Conservation (phyloP, 2,113 vertebrate species). For the Dolichotis patagonum region DNA sequence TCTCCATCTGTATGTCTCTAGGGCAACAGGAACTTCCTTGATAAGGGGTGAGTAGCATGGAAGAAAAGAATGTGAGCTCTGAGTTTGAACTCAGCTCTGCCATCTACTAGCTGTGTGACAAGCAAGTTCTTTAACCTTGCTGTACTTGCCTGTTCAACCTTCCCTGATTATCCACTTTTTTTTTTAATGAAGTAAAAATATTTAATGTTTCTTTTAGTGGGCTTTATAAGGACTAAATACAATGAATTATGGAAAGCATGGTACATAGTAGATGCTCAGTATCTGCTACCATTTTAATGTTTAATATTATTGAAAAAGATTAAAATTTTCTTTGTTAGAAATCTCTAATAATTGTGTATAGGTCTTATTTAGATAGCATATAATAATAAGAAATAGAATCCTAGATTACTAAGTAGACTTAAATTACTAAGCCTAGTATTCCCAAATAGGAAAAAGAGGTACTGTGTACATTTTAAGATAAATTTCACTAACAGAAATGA, state of each 20-base stretch:
- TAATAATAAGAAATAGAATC: constrained; percentile 21
- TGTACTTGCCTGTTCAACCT: not conserved
- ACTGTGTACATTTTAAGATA: not conserved
- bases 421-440: not conserved
- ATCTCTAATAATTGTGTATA: not conserved
- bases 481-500: not conserved
- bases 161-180: not conserved
- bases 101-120: not conserved
- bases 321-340: not conserved
- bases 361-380: not conserved
- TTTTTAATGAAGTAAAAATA: constrained; percentile 2
- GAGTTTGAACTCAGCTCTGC: not conserved
- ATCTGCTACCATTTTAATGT: not conserved
- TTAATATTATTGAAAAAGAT: constrained; percentile 6
- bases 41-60: not conserved
- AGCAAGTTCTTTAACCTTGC: not conserved
- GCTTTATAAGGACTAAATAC: not conserved
- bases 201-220: not conserved
- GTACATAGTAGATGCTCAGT: not conserved
- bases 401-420: not conserved
- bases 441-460: not conserved
- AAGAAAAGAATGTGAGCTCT: not conserved
- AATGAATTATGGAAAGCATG: not conserved
- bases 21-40: not conserved
- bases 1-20: not conserved